These are phyloP conservation scores for Ceratitis capitata DNA, from an alignment of 1,140 invertebrate genomes.

Conservation along the genomic window DNA sequence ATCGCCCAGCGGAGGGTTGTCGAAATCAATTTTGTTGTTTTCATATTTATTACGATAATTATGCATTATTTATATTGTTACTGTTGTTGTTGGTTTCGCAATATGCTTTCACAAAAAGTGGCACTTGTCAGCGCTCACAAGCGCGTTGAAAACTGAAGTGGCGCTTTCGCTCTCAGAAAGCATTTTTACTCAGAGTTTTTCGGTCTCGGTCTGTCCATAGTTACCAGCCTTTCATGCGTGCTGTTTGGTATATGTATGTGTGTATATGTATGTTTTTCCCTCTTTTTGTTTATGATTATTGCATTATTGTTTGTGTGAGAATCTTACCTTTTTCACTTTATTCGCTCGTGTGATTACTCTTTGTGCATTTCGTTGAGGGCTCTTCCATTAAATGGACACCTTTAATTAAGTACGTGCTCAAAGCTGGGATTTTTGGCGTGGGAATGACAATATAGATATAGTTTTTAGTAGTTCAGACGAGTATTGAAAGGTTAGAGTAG, in stretches of 20 bases:
- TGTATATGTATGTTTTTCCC: neutral
- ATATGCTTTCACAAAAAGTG: constrained; percentile 22
- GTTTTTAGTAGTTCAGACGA: too few species aligned
- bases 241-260: neutral
- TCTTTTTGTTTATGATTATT: neutral
- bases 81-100: neutral
- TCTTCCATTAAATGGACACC: neutral
- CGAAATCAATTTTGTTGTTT: constrained; percentile 24
- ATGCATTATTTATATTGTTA: neutral
- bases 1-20: neutral
- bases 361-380: neutral
- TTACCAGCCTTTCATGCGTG: neutral
- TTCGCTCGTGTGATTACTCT: constrained; percentile 23
- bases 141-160: neutral
- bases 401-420: constrained; percentile 19
- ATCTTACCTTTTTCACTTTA: neutral
- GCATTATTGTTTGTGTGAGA: neutral
- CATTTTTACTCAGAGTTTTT: neutral
- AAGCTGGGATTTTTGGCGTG: neutral
- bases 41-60: constrained; percentile 2
- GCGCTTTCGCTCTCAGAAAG: neutral
- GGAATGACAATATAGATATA: too few species aligned
- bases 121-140: constrained; percentile 17
- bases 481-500: too few species aligned
- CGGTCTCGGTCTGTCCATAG: neutral